These are phyloP conservation scores for Leuciscus idus DNA, from an alignment of 2,113 vertebrate species.

Conservation along the genomic window DNA sequence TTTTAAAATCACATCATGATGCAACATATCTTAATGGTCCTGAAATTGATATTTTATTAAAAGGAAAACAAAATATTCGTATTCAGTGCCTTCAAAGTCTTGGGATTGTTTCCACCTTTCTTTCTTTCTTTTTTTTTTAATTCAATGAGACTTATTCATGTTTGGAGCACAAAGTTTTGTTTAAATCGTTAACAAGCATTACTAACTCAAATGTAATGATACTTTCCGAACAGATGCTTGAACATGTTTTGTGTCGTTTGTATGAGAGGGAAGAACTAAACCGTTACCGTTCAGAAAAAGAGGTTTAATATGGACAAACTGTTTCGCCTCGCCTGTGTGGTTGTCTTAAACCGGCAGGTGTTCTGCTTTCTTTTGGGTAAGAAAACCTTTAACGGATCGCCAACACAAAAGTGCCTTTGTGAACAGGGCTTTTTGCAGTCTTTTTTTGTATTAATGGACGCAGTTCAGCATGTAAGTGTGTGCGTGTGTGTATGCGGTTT, in stretches of 20 bases:
- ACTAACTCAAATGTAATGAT: neutral
- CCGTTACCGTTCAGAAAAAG: neutral
- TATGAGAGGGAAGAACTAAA: neutral
- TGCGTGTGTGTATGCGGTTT: constrained; percentile 40
- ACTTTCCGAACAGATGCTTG: neutral
- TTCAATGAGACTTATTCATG: neutral
- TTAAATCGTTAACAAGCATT: neutral
- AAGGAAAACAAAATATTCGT: neutral
- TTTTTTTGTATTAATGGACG: constrained; percentile 42
- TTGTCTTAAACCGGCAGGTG: constrained; percentile 46
- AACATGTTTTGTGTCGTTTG: neutral
- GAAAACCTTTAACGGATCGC: constrained; percentile 14
- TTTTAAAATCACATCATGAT: neutral
- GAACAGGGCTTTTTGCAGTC: neutral
- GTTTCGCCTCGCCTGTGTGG: neutral
- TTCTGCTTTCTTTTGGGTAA: constrained; percentile 41
- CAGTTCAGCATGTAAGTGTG: constrained; percentile 17
- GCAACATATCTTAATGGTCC: neutral
- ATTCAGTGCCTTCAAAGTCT: neutral
- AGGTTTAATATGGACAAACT: neutral
- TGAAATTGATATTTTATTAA: neutral
- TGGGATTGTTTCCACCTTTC: neutral
- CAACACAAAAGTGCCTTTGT: constrained; percentile 51
- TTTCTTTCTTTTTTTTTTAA: neutral
- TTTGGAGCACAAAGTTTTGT: neutral